A percentile compares a stretch with the other conserved stretches of the same genome.
These are phyloP conservation scores for Amaurobius ferox DNA, from an alignment of 2,888 invertebrate species.

Conservation along the genomic window DNA sequence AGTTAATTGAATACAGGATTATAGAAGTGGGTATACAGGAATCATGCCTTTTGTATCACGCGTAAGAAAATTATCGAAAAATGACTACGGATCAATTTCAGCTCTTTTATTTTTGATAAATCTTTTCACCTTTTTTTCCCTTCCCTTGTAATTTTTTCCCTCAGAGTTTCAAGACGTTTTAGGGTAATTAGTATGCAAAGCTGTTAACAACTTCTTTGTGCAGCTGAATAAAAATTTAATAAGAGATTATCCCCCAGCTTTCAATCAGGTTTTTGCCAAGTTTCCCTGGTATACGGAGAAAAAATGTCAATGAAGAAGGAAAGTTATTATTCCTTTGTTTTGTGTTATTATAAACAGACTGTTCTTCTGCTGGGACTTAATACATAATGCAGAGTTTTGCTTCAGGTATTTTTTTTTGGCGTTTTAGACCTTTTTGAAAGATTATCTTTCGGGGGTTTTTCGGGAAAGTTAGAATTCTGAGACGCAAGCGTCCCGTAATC, in stretches of 20 bases:
- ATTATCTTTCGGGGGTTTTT: slow-evolving; percentile 55
- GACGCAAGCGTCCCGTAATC: background rate
- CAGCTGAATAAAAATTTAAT: slow-evolving; percentile 72
- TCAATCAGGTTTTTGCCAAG: slow-evolving; percentile 46
- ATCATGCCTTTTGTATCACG: slow-evolving; percentile 58
- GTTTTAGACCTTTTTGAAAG: slow-evolving; percentile 42
- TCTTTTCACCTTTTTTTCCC: background rate
- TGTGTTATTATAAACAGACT: slow-evolving; percentile 57
- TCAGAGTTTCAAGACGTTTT: slow-evolving; percentile 65
- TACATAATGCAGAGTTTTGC: slow-evolving; percentile 66
- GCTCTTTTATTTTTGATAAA: slow-evolving; percentile 44
- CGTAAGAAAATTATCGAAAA: slow-evolving; percentile 70
- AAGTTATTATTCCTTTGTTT: slow-evolving; percentile 43
- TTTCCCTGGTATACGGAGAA: slow-evolving; percentile 6
- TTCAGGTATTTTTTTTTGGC: slow-evolving; percentile 26
- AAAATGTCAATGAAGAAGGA: slow-evolving; percentile 16
- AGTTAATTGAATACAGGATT: slow-evolving; percentile 72
- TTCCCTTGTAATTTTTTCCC: slow-evolving; percentile 28
- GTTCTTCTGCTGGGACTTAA: slow-evolving; percentile 31
- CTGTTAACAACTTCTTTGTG: slow-evolving; percentile 71
- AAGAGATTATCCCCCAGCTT: slow-evolving; percentile 68
- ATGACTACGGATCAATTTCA: slow-evolving; percentile 61
- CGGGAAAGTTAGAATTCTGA: slow-evolving; percentile 44
- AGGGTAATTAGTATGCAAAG: slow-evolving; percentile 72
- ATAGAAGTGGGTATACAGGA: slow-evolving; percentile 64